A percentile compares a stretch with the other conserved stretches of the same genome.
phyloP scores from a whole-genome alignment of 2,797 vertebrate genomes.

The Hypotaenidia okinawae region DNA sequence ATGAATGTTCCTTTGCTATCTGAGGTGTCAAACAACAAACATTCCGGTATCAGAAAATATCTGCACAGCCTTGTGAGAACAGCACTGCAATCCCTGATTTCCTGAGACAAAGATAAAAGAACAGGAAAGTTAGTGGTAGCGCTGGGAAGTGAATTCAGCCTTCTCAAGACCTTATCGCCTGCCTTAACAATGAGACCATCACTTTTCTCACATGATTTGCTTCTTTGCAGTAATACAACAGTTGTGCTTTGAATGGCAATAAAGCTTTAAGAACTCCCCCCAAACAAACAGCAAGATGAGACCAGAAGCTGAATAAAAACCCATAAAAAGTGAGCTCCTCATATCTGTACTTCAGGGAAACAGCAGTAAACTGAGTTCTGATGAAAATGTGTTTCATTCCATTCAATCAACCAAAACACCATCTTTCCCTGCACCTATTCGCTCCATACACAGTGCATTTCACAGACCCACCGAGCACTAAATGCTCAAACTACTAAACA shows the following conservation, averaged over 20 bases:
- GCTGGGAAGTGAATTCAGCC: not conserved
- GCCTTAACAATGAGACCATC: not conserved
- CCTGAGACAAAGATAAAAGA: not conserved
- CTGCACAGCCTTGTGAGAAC: not conserved
- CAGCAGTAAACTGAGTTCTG: not conserved
- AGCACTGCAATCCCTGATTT: not conserved
- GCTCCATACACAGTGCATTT: not conserved
- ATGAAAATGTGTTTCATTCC: constrained; percentile 4
- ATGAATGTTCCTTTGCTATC: not conserved
- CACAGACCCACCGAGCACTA: constrained; percentile 9
- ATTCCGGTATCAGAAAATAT: not conserved
- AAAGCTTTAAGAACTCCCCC: not conserved
- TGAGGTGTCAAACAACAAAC: not conserved
- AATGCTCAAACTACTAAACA: constrained; percentile 34
- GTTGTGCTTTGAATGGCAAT: not conserved
- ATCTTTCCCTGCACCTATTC: not conserved
- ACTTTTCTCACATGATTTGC: not conserved
- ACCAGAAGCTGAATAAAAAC: not conserved
- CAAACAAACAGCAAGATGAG: not conserved
- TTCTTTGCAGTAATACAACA: not conserved
- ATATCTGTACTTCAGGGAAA: not conserved
- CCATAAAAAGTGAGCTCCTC: not conserved
- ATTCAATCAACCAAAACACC: not conserved
- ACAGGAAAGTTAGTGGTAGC: not conserved
- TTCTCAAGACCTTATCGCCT: not conserved